phyloP scores from a whole-genome alignment of 2,113 vertebrate genomes.

The Labeo rohita region DNA sequence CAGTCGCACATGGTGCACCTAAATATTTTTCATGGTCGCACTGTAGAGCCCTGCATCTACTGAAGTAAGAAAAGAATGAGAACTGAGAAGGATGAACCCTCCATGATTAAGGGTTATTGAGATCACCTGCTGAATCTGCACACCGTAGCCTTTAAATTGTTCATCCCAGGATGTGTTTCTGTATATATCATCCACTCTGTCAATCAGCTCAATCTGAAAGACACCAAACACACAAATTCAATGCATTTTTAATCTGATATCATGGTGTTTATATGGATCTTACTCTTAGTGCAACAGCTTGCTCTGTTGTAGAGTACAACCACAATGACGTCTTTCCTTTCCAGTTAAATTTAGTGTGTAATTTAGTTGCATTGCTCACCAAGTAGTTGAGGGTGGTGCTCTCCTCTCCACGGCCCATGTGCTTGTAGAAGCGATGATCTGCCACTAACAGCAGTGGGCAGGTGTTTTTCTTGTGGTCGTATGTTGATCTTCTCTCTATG shows the following conservation, averaged over 20 bases:
- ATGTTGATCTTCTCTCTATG: slow-evolving; percentile 78
- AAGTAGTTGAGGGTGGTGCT: slow-evolving; percentile 97
- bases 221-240: slow-evolving; percentile 21
- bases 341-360: neutral
- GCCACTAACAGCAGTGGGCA: slow-evolving; percentile 94
- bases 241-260: neutral
- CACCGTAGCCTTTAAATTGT: slow-evolving; percentile 90
- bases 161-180: slow-evolving; percentile 94
- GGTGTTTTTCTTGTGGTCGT: slow-evolving; percentile 86
- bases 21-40: too few relatives aligned
- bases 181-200: slow-evolving; percentile 98
- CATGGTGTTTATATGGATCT: neutral
- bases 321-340: neutral
- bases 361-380: slow-evolving; percentile 70
- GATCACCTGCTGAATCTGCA: slow-evolving; percentile 95
- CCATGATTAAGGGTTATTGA: neutral
- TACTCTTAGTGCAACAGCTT: neutral
- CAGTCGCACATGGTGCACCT: too few relatives aligned
- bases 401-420: slow-evolving; percentile 95
- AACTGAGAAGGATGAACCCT: neutral
- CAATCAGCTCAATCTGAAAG: slow-evolving; percentile 93
- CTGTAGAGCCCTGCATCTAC: too few relatives aligned
- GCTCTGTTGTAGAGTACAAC: neutral
- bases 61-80: neutral
- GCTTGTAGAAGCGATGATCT: slow-evolving; percentile 91